A percentile compares a stretch with the other conserved stretches of the same genome.
Evolutionary conservation across 2,113 vertebrate genomes (phyloP).

Genomic region (Semnornis frantzii): DNA sequence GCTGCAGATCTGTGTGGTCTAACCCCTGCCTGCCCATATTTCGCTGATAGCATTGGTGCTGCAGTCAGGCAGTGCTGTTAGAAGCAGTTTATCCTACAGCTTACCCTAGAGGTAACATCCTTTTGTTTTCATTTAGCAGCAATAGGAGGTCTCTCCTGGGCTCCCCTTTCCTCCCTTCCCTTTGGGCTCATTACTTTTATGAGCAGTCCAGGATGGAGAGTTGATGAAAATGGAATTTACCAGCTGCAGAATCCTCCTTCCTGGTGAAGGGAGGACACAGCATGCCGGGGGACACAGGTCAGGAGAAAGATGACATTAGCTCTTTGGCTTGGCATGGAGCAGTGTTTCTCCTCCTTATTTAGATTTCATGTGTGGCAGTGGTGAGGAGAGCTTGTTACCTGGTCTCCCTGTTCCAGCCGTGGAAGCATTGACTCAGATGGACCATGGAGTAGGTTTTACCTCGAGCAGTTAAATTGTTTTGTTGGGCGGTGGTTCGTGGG

Average conservation of each 20-base stretch:
- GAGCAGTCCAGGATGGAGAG: not conserved
- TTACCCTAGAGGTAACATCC: not conserved
- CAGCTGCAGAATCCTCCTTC: not conserved
- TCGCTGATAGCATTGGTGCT: not conserved
- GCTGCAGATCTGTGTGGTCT: not conserved
- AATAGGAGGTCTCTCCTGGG: not conserved
- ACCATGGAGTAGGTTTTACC: not conserved
- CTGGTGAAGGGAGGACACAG: not conserved
- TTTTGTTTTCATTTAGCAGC: not conserved
- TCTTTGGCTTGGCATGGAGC: not conserved
- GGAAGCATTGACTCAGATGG: not conserved
- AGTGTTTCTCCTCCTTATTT: not conserved
- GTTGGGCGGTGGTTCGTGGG: not conserved
- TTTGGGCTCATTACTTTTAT: not conserved
- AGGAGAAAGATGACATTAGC: not conserved
- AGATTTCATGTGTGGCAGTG: not conserved
- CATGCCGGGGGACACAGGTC: too few relatives aligned
- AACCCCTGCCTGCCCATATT: not conserved
- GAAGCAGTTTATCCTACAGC: fast-evolving
- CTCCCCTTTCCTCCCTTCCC: not conserved
- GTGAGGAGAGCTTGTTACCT: not conserved
- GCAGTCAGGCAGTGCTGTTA: not conserved
- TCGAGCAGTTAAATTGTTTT: not conserved
- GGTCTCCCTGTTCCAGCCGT: not conserved
- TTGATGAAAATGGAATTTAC: not conserved